Evolutionary conservation across 2,113 vertebrate species (phyloP), one percentile per base, ranked within the genome.

Genomic region (Canis aureus): DNA sequence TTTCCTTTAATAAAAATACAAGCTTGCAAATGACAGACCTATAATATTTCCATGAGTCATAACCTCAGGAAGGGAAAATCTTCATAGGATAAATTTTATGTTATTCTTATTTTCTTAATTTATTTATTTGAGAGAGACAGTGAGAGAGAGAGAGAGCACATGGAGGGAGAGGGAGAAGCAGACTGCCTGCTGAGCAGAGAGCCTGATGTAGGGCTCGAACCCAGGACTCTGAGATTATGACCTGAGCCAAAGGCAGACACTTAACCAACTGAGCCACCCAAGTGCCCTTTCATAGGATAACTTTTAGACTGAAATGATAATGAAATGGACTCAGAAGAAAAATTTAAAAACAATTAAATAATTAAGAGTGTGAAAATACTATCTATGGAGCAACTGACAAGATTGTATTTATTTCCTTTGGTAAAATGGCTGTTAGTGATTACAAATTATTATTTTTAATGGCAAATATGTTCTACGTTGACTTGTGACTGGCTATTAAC

Each of bases 1-100:
- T 35, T 91, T 95, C 49, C 81, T 66, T 87, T 66, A 88, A 55
- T 86, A 95, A 87, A 96, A 80, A 79, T 59, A 84, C 13, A 60
- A 59, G 64, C 55, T 96, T 93, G 29, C 35, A 87, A 80, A 93
- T 95, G 95, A 91, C 15, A 86, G 60, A 79, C 23, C 27, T 35
- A 2, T 76, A 82, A 57, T 74, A 38, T 92, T 89, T 94, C 59
- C 57, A 49, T 83, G 25, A 38, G 15, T 38, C 83, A 15, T 60
- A n/a, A 62, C 20, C 5, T n/a, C 12, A 71, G 71, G 51, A 97
- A 95, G 79, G 35, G 60, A 43, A 91, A 94, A 82, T 55, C 64
- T 92, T 92, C 13, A 27, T 4, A 84, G 23, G 74, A 71, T 81
- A 83, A 7, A 69, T 43, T 43, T 43, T 43, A 43, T 43, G 43